These are phyloP conservation scores for Pachypanchax playfairii DNA, from an alignment of 2,113 vertebrate genomes.

Conservation along the genomic window DNA sequence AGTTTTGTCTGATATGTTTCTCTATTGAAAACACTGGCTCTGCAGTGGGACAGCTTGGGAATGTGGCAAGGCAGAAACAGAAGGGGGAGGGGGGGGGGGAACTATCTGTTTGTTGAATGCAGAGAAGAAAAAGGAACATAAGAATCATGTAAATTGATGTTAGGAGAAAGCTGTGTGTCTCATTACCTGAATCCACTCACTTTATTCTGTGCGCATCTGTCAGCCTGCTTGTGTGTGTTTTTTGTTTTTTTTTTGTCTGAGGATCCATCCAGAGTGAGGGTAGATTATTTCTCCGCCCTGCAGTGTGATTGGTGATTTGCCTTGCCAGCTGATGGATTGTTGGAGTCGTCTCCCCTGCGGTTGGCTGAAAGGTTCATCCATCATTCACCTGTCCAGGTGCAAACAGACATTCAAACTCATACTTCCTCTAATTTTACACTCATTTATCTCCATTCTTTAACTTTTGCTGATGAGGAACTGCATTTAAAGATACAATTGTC, in stretches of 20 bases:
- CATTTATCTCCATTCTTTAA: neutral
- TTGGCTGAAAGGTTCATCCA: slow-evolving; percentile 56
- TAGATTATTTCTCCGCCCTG: slow-evolving; percentile 55
- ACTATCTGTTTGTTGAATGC: slow-evolving; percentile 55
- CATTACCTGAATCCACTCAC: neutral
- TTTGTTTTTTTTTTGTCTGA: slow-evolving; percentile 2
- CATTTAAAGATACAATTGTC: neutral
- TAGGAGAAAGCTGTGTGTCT: slow-evolving; percentile 48
- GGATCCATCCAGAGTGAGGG: slow-evolving; percentile 16
- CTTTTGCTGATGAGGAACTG: neutral
- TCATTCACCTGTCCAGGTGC: slow-evolving; percentile 62
- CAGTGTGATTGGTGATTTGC: slow-evolving; percentile 65
- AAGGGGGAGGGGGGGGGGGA: slow-evolving; percentile 49
- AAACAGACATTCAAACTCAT: slow-evolving; percentile 22
- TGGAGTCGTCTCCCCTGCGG: slow-evolving; percentile 56
- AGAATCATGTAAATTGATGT: slow-evolving; percentile 59
- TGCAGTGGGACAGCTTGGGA: slow-evolving; percentile 64
- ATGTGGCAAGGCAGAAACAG: slow-evolving; percentile 38
- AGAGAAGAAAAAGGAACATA: slow-evolving; percentile 17
- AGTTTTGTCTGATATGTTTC: slow-evolving; percentile 49
- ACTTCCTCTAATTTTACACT: slow-evolving; percentile 7
- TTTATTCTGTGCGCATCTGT: slow-evolving; percentile 6
- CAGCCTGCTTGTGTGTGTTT: neutral
- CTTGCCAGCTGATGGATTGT: slow-evolving; percentile 67
- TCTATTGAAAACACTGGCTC: slow-evolving; percentile 50